A percentile compares a stretch with the other conserved stretches of the same genome.
Conservation (phyloP, 2,797 vertebrate species). For the Cirrhinus molitorella region DNA sequence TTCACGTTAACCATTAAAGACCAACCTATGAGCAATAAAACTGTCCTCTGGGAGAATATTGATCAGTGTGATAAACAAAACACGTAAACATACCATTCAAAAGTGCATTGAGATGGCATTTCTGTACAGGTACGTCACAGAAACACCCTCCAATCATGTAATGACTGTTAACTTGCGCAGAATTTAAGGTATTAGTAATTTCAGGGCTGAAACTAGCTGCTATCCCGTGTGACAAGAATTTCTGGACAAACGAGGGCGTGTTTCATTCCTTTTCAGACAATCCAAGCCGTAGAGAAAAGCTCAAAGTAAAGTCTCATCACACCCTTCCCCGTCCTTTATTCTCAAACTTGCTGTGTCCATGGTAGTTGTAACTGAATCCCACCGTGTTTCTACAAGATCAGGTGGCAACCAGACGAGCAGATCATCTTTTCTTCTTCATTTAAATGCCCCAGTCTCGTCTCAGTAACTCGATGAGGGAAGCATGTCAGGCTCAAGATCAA, state of each 20-base stretch:
- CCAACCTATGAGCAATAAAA: not conserved
- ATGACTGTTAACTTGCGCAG: not conserved
- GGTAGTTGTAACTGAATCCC: not conserved
- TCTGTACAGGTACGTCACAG: not conserved
- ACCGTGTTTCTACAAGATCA: slow-evolving; percentile 16
- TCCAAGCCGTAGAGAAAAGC: not conserved
- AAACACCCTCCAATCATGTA: not conserved
- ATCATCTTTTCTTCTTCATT: slow-evolving; percentile 1
- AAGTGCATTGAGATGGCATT: not conserved
- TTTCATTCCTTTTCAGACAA: slow-evolving; percentile 19
- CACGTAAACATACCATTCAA: too few species aligned
- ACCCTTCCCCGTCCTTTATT: slow-evolving; percentile 1
- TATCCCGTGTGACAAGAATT: slow-evolving; percentile 60
- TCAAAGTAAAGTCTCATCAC: not conserved
- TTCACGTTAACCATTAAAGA: not conserved
- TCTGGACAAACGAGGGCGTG: slow-evolving; percentile 56
- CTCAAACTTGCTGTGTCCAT: slow-evolving; percentile 13
- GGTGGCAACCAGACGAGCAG: slow-evolving; percentile 5
- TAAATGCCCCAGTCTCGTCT: not conserved
- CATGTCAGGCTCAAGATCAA: not conserved
- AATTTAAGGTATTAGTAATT: slow-evolving; percentile 13
- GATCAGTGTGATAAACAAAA: not conserved
- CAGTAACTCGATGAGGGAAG: not conserved
- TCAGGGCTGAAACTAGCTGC: slow-evolving; percentile 10
- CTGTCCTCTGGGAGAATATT: not conserved